These are phyloP conservation scores for Gerris buenoi DNA, from an alignment of 1,140 invertebrate genomes.

Conservation along the genomic window DNA sequence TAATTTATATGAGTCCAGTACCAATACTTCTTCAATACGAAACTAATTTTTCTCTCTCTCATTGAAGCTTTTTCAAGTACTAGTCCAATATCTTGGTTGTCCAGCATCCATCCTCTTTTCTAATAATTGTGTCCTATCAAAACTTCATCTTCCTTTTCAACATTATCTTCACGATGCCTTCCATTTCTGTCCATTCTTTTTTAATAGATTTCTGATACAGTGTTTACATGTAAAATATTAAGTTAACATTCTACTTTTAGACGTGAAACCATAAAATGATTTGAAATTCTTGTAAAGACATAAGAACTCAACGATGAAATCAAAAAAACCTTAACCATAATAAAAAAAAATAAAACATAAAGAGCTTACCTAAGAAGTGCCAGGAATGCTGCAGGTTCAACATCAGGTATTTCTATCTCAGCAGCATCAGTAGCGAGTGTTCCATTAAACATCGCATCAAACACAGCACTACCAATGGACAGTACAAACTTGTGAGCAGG, in stretches of 20 bases:
- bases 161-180: too few relatives aligned
- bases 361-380: slow-evolving; percentile 39
- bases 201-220: too few relatives aligned
- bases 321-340: neutral
- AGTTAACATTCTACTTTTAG: too few relatives aligned
- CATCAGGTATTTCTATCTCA: slow-evolving; percentile 67
- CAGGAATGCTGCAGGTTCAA: slow-evolving; percentile 62
- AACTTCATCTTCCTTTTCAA: too few relatives aligned
- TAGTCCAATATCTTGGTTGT: too few relatives aligned
- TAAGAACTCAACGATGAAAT: neutral
- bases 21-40: too few relatives aligned
- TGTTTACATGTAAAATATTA: neutral
- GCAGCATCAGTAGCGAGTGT: slow-evolving; percentile 46
- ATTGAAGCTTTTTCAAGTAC: too few relatives aligned
- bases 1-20: too few relatives aligned
- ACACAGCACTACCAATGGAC: slow-evolving; percentile 66
- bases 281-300: neutral
- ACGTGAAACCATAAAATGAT: neutral
- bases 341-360: neutral
- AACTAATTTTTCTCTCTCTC: too few relatives aligned
- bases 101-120: too few relatives aligned
- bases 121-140: too few relatives aligned
- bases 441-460: slow-evolving; percentile 79
- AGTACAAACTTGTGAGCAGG: slow-evolving; percentile 74
- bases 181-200: too few relatives aligned